Evolutionary conservation across 2,113 vertebrate species (phyloP).

Genomic region (sheep (Ovis aries)): DNA sequence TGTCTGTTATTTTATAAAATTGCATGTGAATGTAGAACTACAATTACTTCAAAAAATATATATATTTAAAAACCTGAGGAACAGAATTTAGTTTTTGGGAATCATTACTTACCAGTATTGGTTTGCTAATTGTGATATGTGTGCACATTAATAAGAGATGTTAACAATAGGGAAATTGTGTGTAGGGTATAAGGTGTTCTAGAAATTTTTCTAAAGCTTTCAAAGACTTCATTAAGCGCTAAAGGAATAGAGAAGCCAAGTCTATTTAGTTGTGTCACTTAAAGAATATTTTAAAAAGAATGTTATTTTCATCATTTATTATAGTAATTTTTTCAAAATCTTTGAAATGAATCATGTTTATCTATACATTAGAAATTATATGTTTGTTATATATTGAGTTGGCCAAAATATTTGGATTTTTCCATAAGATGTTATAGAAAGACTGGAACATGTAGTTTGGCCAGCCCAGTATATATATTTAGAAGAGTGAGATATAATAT

Average conservation of each 20-base stretch:
- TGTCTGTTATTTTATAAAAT: neutral
- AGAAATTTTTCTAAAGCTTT: neutral
- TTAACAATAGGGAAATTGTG: neutral
- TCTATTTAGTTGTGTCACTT: neutral
- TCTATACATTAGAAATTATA: neutral
- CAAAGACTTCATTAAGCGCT: neutral
- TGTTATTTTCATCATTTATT: neutral
- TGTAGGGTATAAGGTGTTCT: neutral
- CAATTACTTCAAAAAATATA: neutral
- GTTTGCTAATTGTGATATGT: neutral
- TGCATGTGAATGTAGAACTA: neutral
- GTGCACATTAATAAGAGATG: neutral
- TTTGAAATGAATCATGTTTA: neutral
- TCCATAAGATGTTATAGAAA: neutral
- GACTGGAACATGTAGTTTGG: neutral
- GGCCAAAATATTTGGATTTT: neutral
- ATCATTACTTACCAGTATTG: neutral
- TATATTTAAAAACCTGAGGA: neutral
- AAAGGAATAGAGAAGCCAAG: neutral
- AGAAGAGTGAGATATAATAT: neutral
- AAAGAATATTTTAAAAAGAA: neutral
- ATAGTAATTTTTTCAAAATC: neutral
- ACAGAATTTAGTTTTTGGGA: neutral
- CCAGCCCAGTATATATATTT: neutral
- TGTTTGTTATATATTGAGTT: neutral